Base-by-base conservation (phyloP, 2,113 vertebrate genomes). In the Fregata magnificens region DNA sequence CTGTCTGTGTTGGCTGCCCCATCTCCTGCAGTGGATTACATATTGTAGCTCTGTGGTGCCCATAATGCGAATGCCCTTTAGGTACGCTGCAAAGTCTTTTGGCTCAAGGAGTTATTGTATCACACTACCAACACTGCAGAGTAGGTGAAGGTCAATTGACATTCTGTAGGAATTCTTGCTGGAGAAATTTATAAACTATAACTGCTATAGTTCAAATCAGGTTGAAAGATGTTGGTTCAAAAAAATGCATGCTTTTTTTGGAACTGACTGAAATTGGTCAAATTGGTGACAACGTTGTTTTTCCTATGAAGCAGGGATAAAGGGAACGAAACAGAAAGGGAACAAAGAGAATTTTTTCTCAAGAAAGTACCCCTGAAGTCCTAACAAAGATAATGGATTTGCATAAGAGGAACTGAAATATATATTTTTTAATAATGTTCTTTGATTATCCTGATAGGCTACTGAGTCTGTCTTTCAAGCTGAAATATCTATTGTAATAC, bases 231-330 rank as follows among this genome's bases (percentile, higher is more conserved):
- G 5, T 26, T 66, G 28, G 16, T 77, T 73, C 0, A 24, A 77
- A 80, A 69, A 71, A 81, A 62, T 2, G 1, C 13, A 4, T 9
- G 6, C 1, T n/a, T 53, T 70, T 70, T 88, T 63, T 4, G 4
- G 1, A 88, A 20, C 4, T 66, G 36, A 32, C 6, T 66, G 45
- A 77, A 90, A 66, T 61, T 34, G 69, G 29, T 86, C 50, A 70
- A 88, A 50, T 53, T 91, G 13, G 16, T 88, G 67, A 21, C 7
- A 55, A 19, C 42, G 6, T 58, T 86, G 10, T 90, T 80, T 88
- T 78, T 63, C 6, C 6, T 50, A 3, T 58, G 50, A 26, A 85
- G 20, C 0, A 0, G 24, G 11, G 1, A 4, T 17, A 44, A 58
- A 61, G 8, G 13, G 28, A 70, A 2, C 0, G 3, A 84, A 77